These are phyloP conservation scores for Malachius bipustulatus DNA, from an alignment of 2,888 invertebrate species.

Conservation along the genomic window DNA sequence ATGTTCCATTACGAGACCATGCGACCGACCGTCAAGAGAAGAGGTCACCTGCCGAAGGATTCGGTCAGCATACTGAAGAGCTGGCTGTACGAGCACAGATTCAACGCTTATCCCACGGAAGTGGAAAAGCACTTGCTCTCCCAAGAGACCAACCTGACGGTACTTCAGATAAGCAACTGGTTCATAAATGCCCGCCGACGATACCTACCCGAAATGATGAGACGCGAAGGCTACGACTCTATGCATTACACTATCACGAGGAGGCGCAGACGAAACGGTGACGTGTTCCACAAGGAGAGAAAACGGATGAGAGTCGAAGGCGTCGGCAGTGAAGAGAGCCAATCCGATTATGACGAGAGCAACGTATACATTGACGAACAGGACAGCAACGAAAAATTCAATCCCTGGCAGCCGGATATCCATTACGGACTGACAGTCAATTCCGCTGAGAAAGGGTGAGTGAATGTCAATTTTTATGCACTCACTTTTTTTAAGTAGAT, in stretches of 20 bases:
- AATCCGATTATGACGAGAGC: constrained; percentile 27
- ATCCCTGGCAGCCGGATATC: constrained; percentile 37
- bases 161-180: constrained; percentile 37
- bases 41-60: constrained; percentile 36
- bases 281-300: constrained; percentile 25
- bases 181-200: constrained; percentile 35
- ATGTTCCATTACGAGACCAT: constrained; percentile 22
- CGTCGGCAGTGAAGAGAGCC: constrained; percentile 28
- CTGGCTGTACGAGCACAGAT: constrained; percentile 36
- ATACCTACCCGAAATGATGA: constrained; percentile 36
- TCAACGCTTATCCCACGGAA: constrained; percentile 37
- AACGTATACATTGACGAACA: constrained; percentile 26
- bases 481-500: no score
- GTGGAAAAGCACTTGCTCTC: constrained; percentile 35
- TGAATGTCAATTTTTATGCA: no score
- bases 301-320: constrained; percentile 29
- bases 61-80: constrained; percentile 35
- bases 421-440: constrained; percentile 35
- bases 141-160: constrained; percentile 35
- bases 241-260: constrained; percentile 35
- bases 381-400: constrained; percentile 28
- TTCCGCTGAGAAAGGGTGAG: constrained; percentile 30
- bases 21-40: constrained; percentile 26
- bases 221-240: constrained; percentile 35
- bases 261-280: constrained; percentile 27